phyloP scores from a whole-genome alignment of 2,888 invertebrate species.

The Pterostichus niger region DNA sequence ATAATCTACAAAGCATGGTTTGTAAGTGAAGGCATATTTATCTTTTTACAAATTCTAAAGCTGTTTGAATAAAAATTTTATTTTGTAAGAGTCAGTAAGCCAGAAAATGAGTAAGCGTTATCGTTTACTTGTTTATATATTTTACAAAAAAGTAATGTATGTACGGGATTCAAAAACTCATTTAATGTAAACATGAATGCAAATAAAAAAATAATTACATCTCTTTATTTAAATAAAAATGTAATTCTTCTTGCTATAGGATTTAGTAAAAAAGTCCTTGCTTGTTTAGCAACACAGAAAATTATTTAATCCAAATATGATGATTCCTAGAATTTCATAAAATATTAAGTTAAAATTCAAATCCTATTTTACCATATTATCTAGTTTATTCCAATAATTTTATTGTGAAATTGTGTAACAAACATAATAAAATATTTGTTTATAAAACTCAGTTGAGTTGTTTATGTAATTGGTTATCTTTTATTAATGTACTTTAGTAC shows the following conservation, averaged over 20 bases:
- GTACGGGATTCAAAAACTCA: constrained; percentile 10
- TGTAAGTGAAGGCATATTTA: constrained; percentile 36
- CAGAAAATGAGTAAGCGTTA: constrained; percentile 34
- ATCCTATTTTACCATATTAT: too few relatives aligned
- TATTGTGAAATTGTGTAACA: too few relatives aligned
- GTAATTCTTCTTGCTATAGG: background rate
- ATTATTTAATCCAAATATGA: background rate
- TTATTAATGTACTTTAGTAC: too few relatives aligned
- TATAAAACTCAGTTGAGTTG: too few relatives aligned
- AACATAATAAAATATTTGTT: too few relatives aligned
- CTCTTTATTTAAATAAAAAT: constrained; percentile 24
- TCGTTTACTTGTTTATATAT: constrained; percentile 35
- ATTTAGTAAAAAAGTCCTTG: background rate
- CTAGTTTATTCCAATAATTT: too few relatives aligned
- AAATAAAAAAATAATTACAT: constrained; percentile 44
- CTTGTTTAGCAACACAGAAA: background rate
- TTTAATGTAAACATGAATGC: constrained; percentile 37
- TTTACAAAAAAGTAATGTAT: constrained; percentile 5
- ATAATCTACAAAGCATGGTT: background rate
- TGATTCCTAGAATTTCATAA: too few relatives aligned
- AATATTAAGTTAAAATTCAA: too few relatives aligned
- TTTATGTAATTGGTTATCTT: too few relatives aligned
- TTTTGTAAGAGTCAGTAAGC: constrained; percentile 25
- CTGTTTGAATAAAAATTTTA: constrained; percentile 33
- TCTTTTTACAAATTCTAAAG: constrained; percentile 32